Percentiles rank a stretch among this genome's conserved stretches.
phyloP scores from a whole-genome alignment of 2,888 invertebrate genomes.

The Rugalucina vietnamica region DNA sequence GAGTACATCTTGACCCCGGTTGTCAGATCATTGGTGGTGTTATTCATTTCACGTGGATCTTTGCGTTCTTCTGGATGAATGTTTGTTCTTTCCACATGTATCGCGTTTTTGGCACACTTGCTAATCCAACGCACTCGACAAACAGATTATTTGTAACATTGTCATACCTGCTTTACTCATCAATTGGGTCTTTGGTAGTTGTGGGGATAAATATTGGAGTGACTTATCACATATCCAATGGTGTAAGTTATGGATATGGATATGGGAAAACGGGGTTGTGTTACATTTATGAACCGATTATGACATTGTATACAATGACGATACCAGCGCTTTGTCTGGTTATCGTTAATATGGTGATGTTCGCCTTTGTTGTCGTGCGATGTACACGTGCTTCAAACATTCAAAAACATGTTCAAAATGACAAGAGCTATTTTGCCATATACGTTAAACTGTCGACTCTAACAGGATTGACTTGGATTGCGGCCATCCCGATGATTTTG shows the following conservation, averaged over 20 bases:
- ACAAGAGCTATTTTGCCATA: background rate
- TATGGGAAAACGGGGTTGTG: background rate
- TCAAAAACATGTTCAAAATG: conserved; percentile 3
- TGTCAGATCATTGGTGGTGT: conserved; percentile 60
- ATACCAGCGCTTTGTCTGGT: background rate
- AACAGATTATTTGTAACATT: background rate
- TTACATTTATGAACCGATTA: background rate
- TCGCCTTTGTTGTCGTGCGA: background rate
- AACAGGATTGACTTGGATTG: conserved; percentile 14
- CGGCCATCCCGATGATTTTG: background rate
- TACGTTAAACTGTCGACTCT: conserved; percentile 9
- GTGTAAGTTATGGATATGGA: conserved; percentile 50
- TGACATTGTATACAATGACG: background rate
- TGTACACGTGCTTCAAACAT: background rate
- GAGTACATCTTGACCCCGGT: background rate
- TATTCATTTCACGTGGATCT: conserved; percentile 66
- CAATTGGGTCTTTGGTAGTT: background rate
- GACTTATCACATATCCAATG: background rate
- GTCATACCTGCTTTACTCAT: conserved; percentile 17
- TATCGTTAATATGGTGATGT: background rate
- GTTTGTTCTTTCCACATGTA: conserved; percentile 67
- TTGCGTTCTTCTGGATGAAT: conserved; percentile 60
- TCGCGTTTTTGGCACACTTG: conserved; percentile 46
- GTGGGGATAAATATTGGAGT: conserved; percentile 19
- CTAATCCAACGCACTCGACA: background rate